Base-by-base conservation (phyloP, 2,888 invertebrate species). In the Agonum fuliginosum region DNA sequence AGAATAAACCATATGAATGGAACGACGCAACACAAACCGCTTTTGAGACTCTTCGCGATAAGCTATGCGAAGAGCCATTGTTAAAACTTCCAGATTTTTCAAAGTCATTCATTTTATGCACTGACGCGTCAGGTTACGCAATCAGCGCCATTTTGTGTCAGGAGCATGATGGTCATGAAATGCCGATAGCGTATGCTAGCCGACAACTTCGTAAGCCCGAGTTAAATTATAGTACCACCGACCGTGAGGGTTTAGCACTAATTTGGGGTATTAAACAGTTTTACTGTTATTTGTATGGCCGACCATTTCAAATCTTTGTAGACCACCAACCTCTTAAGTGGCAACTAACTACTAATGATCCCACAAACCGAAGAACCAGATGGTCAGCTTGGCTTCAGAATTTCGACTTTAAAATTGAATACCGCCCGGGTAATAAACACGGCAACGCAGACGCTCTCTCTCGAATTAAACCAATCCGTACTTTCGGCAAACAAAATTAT, bases 101-200 rank as follows among this genome's bases (percentile, higher is more conserved):
- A 0, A 69, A 34, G 12, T 58, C 41, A 6, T 81, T 81, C 24
- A 19, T 78, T 1, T 20, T 80, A 27, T 24, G 77, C 0, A 78
- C 79, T 0, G 79, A 80, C 20, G 76, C 81, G 0, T 80, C 79
- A 0, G 78, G 78, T 0, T 72, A 67, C 14, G 82, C 82, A 0
- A 69, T 84, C 1, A 82, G 81, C 1, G 80, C 80, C 0, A 77
- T 83, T 3, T 62, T 84, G 3, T 58, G 78, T 8, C 83, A 84
- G 51, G 67, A 34, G n/a, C 30, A 78, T 6, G 71, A 80, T 22
- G 79, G 78, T 1, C 70, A 65, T 17, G 80, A 80, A 71, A 37
- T 74, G 4, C 80, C 81, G 3, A n/a, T 14, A 12, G 79, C 78
- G 2, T 80, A 79, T 24, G 79, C 80, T 1, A 79, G 79, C 70